Base-by-base conservation (phyloP, 2,888 invertebrate species). In the Hirudinaria manillensis region DNA sequence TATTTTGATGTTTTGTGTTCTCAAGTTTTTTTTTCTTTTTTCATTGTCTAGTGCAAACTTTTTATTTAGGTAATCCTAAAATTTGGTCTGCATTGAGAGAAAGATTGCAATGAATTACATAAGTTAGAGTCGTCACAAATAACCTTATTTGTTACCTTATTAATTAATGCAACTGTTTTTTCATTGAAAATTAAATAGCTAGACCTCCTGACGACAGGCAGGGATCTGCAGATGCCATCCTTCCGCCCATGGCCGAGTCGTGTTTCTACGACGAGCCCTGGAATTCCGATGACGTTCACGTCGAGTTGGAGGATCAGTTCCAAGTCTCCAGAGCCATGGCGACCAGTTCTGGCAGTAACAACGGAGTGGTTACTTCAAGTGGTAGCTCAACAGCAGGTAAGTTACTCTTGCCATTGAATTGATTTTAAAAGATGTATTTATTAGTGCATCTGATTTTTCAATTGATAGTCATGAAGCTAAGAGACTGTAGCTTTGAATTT, bases 241-340 rank as follows among this genome's bases (percentile, higher is more conserved):
- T 45, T 45, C 45, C 45, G 16, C 45, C 24, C 61, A 61, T 61
- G 61, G 61, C 19, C 4, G 68, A 36, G 16, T 68, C 68, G 6
- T 32, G 34, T 32, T 68, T 32, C 36, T 68, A 68, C 36, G 68
- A 68, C 13, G 68, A 68, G 36, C 68, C 68, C 1, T 68, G 68
- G 68, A 68, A 68, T 34, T 68, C 68, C n/a, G 68, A 68, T 19
- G 68, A 68, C 6, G 68, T 68, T n/a, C 68, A 68, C 4, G 36
- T 61, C 3, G 61, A 61, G 61, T 29, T 61, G 61, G 61, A 61
- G 29, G 61, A 61, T 29, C 61, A 61, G 61, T 61, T 61, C 24
- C 61, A 61, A 19, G 61, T 61, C 29, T 61, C 61, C 24, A 29
- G 61, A 61, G 61, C 24, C 24, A 61, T 61, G 61, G 29, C 61